Base-by-base conservation (phyloP, 2,113 vertebrate genomes). In the Polyodon spathula region DNA sequence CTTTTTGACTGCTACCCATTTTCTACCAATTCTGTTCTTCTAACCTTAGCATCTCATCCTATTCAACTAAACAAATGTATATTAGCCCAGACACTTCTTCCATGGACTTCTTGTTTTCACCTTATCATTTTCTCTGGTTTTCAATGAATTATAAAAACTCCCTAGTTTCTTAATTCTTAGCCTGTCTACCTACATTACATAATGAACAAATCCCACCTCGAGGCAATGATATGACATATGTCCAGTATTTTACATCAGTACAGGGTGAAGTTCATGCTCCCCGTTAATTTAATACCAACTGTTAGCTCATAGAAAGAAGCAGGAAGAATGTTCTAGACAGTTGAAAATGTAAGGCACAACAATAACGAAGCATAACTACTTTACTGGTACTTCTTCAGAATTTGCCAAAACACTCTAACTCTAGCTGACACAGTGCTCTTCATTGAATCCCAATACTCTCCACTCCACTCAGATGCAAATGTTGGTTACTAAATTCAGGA, bases 281-380 rank as follows among this genome's bases (percentile, higher is more conserved):
- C 56, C 41, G 37, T 58, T 58, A 42, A 44, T 58, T 44, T 58
- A 58, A 16, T 58, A 41, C 56, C 56, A 58, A 17, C 40, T 58
- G 56, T 43, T 40, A 58, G 15, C 12, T 16, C 56, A 44, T 58
- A 8, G 40, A 44, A n/a, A 17, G 40, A 58, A 58, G 56, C 15
- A 58, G 56, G 8, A 58, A 41, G 40, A 10, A 5, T 6, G 6
- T 58, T 44, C 12, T 5, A 27, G 44, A 58, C n/a, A 58, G 40
- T 41, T 27, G 40, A 44, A 16, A 15, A 44, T n/a, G 5, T 5
- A 8, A 3, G 56, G 42, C 40, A 27, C 40, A n/a, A 50, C 12
- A 4, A 2, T n/a, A 50, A 50, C 2, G 12, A 11, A 3, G 15
- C 15, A 4, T 11, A 6, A 50, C 6, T 50, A 6, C 48, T 10